Percentiles rank a stretch among this genome's conserved stretches.
Conservation (phyloP, 2,888 invertebrate species). For the Enchytraeus crypticus region DNA sequence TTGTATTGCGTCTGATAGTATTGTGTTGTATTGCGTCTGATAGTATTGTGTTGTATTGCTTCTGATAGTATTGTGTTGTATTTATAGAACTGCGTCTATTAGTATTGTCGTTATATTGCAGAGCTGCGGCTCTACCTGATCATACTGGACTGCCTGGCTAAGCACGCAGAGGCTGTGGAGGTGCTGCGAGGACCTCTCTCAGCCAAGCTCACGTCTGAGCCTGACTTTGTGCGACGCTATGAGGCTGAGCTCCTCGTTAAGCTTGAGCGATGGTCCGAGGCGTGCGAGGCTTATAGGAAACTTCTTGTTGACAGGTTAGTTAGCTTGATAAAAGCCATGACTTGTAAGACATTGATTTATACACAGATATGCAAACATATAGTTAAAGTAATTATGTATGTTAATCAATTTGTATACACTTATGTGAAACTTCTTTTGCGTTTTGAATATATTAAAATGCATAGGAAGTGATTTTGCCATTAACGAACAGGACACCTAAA, state of each 20-base stretch:
- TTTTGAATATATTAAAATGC: not conserved
- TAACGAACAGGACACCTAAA: no score
- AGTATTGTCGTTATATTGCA: conserved; percentile 27
- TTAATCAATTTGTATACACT: no score
- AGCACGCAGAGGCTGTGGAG: conserved; percentile 70
- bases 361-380: no score
- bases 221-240: conserved; percentile 57
- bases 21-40: not conserved
- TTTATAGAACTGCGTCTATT: not conserved
- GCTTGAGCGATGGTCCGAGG: conserved; percentile 62
- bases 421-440: not conserved
- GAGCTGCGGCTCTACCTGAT: conserved; percentile 84
- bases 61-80: not conserved
- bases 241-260: conserved; percentile 67
- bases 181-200: conserved; percentile 68
- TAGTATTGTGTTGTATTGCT: not conserved
- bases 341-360: no score
- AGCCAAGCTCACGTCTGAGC: conserved; percentile 56
- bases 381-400: no score
- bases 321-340: no score
- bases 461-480: no score
- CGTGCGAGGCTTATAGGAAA: conserved; percentile 66
- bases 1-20: not conserved
- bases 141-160: conserved; percentile 65
- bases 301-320: conserved; percentile 64